Evolutionary conservation across 2,113 vertebrate genomes (phyloP).

Genomic region (Motacilla tschutschensis): DNA sequence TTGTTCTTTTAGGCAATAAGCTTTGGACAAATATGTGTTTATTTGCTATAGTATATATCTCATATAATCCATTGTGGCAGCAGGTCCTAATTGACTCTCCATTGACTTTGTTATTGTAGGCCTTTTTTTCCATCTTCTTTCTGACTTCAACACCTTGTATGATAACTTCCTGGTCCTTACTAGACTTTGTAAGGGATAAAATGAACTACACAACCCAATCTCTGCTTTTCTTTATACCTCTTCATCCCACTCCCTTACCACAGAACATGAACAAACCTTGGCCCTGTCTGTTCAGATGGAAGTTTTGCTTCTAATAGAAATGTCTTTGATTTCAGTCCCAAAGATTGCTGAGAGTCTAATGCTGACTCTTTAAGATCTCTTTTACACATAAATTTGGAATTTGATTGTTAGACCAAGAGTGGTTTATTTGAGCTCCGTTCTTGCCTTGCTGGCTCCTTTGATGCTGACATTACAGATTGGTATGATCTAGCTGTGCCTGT

Average conservation of each 20-base stretch:
- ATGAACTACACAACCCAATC: background rate
- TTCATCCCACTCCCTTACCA: background rate
- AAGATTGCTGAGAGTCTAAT: background rate
- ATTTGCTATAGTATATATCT: background rate
- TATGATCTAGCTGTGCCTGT: background rate
- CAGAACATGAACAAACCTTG: background rate
- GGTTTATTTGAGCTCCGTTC: background rate
- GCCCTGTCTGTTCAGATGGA: background rate
- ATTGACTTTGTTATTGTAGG: background rate
- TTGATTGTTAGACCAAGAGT: background rate
- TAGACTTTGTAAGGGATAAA: background rate
- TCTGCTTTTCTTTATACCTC: background rate
- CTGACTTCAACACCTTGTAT: background rate
- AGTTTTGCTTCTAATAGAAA: background rate
- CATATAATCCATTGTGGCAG: background rate
- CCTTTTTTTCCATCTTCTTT: background rate
- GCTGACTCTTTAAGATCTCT: background rate
- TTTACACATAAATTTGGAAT: background rate
- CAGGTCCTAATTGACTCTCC: background rate
- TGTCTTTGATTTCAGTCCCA: background rate
- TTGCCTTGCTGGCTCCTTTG: fast-evolving
- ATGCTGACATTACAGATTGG: background rate
- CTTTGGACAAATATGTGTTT: background rate
- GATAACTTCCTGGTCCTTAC: background rate
- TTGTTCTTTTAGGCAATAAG: background rate